Base-by-base conservation (phyloP, 2,888 invertebrate species). In the Acrocera orbiculus region DNA sequence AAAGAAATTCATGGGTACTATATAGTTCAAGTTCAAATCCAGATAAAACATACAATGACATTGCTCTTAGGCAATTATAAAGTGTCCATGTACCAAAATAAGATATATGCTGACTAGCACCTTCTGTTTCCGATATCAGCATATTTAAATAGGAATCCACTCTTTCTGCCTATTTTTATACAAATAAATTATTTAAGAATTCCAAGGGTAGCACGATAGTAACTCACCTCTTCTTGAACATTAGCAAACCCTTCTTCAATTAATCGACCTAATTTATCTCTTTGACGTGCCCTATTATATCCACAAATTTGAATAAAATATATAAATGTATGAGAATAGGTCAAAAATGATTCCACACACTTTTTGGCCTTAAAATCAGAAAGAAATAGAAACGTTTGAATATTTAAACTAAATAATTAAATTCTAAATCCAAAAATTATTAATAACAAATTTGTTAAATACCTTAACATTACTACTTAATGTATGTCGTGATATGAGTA, bases 21-120 rank as follows among this genome's bases (percentile, higher is more conserved):
- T 95, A 96, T 20, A 98, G 64, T 58, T 96, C 93, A 34, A 96
- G 67, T 54, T 95, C 93, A 48, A 98, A 83, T 1, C 95, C 95
- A 15, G 90, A 80, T 46, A 95, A 69, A 23, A 93, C 67, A 58
- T 90, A 95, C 53, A 89, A 79, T 47, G 90, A 80, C 89, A 95
- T 93, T 20, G 89, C 76, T 27, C 81, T 65, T 30, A 92, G 67
- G 28, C 90, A 87, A 58, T 95, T 90, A 62, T 93, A 92, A 41
- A 96, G 66, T 24, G 93, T 75, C 93, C 95, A 96, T 2, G 92
- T 92, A 34, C 83, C 83, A 53, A 86, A 86, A 56, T 85, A 90
- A 1, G 87, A 81, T 29, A 76, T 60, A 55, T 83, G 81, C 26
- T 75, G 72, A 15, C 77, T 66, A 13, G 73, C 70, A 19, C 71